Conservation (phyloP, 2,888 invertebrate genomes). For the Lasioglossum oenotherae region DNA sequence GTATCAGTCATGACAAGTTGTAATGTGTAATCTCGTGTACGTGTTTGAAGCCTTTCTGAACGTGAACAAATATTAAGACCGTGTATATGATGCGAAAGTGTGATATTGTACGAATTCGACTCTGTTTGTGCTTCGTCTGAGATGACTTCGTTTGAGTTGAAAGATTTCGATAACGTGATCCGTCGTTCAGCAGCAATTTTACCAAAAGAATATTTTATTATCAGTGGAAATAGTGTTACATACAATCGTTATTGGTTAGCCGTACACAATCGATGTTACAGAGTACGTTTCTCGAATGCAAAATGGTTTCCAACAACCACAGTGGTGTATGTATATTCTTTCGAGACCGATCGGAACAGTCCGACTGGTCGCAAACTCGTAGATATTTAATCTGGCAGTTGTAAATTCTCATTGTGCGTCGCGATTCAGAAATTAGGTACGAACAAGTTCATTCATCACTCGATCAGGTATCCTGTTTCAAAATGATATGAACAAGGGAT, state of each 20-base stretch:
- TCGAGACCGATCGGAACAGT: not conserved
- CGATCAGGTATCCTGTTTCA: not conserved
- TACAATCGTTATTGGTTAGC: constrained; percentile 74
- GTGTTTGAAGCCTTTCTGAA: not conserved
- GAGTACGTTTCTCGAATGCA: constrained; percentile 56
- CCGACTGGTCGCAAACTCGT: not conserved
- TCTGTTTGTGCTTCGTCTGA: not conserved
- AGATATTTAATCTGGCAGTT: constrained; percentile 13
- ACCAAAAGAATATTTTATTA: constrained; percentile 80
- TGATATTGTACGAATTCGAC: not conserved
- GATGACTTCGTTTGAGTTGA: not conserved
- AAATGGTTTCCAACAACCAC: constrained; percentile 12
- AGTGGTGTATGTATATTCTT: not conserved
- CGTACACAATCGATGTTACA: constrained; percentile 72
- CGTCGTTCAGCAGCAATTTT: constrained; percentile 41
- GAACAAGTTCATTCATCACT: constrained; percentile 7
- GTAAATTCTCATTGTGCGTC: constrained; percentile 16
- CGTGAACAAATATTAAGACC: not conserved
- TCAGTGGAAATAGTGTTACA: constrained; percentile 77
- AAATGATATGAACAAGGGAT: not conserved
- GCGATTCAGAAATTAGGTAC: constrained; percentile 15
- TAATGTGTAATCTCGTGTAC: not conserved
- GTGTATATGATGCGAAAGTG: not conserved
- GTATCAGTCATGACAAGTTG: too few species aligned
- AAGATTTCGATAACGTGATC: not conserved